Evolutionary conservation across 2,113 vertebrate genomes (phyloP).

Genomic region (Lycaon pictus): DNA sequence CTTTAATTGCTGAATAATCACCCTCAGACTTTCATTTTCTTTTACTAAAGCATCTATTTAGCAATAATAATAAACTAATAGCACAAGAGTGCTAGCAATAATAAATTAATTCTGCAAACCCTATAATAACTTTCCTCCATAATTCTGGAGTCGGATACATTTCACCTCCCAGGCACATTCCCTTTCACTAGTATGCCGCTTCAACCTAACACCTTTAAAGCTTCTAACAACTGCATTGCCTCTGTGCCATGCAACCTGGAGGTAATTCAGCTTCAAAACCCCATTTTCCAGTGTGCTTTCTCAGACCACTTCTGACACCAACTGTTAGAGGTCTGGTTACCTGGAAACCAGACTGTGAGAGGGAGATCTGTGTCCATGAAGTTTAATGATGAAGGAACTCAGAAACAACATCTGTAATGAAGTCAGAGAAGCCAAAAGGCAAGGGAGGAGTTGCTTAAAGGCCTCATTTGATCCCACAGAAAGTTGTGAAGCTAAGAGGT

Average conservation of each 20-base stretch:
- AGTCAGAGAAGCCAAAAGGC: background rate
- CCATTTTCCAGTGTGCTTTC: background rate
- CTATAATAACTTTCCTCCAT: background rate
- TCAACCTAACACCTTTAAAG: background rate
- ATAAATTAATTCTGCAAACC: background rate
- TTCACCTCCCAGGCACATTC: background rate
- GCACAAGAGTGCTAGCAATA: background rate
- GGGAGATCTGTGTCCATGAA: background rate
- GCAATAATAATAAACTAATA: background rate
- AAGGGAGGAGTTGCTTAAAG: background rate
- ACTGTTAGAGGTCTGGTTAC: background rate
- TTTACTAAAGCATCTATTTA: constrained; percentile 28
- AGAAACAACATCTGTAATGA: background rate
- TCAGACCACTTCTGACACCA: background rate
- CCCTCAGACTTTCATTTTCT: background rate
- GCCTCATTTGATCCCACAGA: background rate
- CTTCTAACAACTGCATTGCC: background rate
- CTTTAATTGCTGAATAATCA: constrained; percentile 42
- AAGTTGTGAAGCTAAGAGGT: background rate
- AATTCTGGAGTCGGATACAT: background rate
- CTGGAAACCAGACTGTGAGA: background rate
- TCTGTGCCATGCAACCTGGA: background rate
- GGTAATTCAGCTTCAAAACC: background rate
- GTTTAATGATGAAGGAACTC: background rate
- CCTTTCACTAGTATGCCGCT: background rate